phyloP scores from a whole-genome alignment of 2,113 vertebrate genomes.

The Petromus typicus region DNA sequence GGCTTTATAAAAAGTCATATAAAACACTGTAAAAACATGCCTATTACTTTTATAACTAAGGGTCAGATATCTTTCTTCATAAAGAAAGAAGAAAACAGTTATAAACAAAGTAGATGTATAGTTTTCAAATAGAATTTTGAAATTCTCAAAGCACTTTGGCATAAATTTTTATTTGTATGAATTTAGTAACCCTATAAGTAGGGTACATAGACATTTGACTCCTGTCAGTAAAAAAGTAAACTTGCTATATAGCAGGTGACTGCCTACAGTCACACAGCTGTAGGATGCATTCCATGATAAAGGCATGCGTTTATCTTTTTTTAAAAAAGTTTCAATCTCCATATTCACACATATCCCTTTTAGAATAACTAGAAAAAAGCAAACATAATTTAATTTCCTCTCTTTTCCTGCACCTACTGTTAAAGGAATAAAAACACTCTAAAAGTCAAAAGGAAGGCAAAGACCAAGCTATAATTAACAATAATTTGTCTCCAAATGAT shows the following conservation, averaged over 20 bases:
- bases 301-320: background rate
- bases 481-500: constrained; percentile 28
- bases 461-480: background rate
- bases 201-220: background rate
- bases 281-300: background rate
- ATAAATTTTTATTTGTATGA: background rate
- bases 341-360: background rate
- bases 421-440: constrained; percentile 34
- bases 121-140: constrained; percentile 45
- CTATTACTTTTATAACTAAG: background rate
- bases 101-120: constrained; percentile 1
- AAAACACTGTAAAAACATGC: background rate
- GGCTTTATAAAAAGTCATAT: constrained; percentile 24
- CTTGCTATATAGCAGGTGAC: background rate
- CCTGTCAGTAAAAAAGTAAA: background rate
- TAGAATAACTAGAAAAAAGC: constrained; percentile 25
- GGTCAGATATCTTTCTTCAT: background rate
- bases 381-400: constrained; percentile 54
- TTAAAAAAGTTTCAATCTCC: constrained; percentile 10
- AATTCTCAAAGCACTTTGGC: background rate
- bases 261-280: background rate
- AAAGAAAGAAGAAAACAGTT: constrained; percentile 39
- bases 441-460: constrained; percentile 35
- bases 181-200: background rate
- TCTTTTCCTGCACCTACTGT: background rate